These are phyloP conservation scores for Enoplosus armatus DNA, from an alignment of 2,797 vertebrate species.

Conservation along the genomic window DNA sequence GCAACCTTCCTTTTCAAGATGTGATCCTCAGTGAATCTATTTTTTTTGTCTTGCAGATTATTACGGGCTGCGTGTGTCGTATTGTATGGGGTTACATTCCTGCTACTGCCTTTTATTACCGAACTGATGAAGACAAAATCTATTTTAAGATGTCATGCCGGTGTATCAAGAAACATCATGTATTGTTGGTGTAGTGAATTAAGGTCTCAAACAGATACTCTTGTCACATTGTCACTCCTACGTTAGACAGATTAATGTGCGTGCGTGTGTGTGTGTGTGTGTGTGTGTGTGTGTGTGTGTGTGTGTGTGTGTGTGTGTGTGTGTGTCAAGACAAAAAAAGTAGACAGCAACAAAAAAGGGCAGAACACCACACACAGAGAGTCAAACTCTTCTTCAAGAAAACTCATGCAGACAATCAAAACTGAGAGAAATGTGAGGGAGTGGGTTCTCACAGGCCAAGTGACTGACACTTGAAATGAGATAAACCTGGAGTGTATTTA, in stretches of 20 bases:
- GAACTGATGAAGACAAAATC: not conserved
- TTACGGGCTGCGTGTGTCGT: not conserved
- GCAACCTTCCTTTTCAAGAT: not conserved
- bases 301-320: not conserved
- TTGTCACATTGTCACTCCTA: not conserved
- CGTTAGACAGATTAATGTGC: not conserved
- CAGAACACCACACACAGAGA: not conserved
- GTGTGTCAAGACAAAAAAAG: not conserved
- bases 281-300: not conserved
- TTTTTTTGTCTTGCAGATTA: not conserved
- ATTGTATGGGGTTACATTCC: not conserved
- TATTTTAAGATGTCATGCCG: not conserved
- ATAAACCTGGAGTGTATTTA: conserved; percentile 4
- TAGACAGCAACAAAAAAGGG: not conserved
- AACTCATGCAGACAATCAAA: not conserved
- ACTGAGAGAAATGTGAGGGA: not conserved
- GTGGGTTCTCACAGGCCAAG: not conserved
- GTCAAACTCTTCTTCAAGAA: not conserved
- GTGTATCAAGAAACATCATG: not conserved
- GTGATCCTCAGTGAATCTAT: not conserved
- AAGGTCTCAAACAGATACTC: not conserved
- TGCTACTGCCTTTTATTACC: conserved; percentile 1
- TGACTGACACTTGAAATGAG: not conserved
- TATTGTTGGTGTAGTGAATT: not conserved
- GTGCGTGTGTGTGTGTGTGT: not conserved